Evolutionary conservation across 2,888 invertebrate genomes (phyloP).

Genomic region (Holacanthella duospinosa): DNA sequence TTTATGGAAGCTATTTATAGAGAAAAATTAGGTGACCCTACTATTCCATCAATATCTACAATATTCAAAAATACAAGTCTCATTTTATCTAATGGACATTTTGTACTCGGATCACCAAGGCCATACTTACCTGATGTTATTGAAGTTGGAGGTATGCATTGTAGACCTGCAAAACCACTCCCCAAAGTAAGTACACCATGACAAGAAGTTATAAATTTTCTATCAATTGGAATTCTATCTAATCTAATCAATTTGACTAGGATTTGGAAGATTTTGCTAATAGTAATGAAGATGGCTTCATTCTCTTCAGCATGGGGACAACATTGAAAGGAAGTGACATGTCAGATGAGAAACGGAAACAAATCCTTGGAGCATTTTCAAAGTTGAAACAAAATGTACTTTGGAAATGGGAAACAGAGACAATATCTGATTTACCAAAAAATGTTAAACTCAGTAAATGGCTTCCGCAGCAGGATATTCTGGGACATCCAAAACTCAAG

Average conservation of each 20-base stretch:
- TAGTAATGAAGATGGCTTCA: constrained; percentile 57
- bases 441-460: constrained; percentile 54
- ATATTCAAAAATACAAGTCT: constrained; percentile 34
- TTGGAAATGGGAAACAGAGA: constrained; percentile 69
- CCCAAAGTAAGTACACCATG: constrained; percentile 41
- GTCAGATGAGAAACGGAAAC: constrained; percentile 59
- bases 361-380: constrained; percentile 61
- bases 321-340: constrained; percentile 69
- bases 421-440: constrained; percentile 48
- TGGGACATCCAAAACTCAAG: constrained; percentile 55
- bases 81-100: constrained; percentile 35
- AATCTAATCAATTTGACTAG: too few relatives aligned
- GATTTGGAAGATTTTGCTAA: constrained; percentile 53
- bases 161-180: constrained; percentile 59
- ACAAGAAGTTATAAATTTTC: too few relatives aligned
- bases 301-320: constrained; percentile 77
- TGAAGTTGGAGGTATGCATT: constrained; percentile 42
- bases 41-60: constrained; percentile 28
- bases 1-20: constrained; percentile 10
- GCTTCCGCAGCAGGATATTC: constrained; percentile 66
- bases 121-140: constrained; percentile 33
- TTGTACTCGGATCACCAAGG: constrained; percentile 21
- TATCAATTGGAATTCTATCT: too few relatives aligned
- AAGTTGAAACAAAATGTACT: constrained; percentile 66
- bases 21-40: not conserved